Percentiles rank a stretch among this genome's conserved stretches.
Conservation (phyloP, 92 coral and sea anemone species). For the Actinernus sp. region DNA sequence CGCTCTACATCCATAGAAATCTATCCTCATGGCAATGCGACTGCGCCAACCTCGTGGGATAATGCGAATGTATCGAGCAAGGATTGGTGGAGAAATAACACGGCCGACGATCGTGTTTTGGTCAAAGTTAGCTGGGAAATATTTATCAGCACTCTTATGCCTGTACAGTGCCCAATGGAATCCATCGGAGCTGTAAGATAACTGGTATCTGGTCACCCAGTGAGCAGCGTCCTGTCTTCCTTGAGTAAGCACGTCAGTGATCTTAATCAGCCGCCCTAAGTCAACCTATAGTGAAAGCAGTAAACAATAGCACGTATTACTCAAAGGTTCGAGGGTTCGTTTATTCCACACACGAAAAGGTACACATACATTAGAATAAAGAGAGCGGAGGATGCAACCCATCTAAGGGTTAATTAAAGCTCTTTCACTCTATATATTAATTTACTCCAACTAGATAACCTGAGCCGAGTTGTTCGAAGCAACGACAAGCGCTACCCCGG, state of each 20-base stretch:
- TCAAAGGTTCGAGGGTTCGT: no score
- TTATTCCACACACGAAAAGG: no score
- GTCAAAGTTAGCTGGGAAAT: constrained; percentile 27
- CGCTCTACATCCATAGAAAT: constrained; percentile 33
- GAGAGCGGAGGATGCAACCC: no score
- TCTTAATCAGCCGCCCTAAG: constrained; percentile 55
- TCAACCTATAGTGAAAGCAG: no score
- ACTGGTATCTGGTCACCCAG: constrained; percentile 55
- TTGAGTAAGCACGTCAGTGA: constrained; percentile 57
- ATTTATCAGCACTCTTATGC: constrained; percentile 46
- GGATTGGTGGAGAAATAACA: constrained; percentile 16
- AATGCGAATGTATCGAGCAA: constrained; percentile 20
- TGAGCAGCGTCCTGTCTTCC: constrained; percentile 62
- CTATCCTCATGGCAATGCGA: constrained; percentile 33
- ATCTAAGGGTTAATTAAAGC: no score
- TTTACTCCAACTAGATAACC: no score
- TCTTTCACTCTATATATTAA: no score
- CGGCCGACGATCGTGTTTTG: constrained; percentile 24
- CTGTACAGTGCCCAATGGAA: constrained; percentile 68
- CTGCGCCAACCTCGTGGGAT: constrained; percentile 26
- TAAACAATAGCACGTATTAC: no score
- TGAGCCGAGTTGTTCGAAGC: no score
- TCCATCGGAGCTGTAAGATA: constrained; percentile 66
- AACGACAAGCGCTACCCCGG: no score
- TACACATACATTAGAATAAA: no score